Conservation (phyloP, 2,113 vertebrate genomes). For the Fregata magnificens region DNA sequence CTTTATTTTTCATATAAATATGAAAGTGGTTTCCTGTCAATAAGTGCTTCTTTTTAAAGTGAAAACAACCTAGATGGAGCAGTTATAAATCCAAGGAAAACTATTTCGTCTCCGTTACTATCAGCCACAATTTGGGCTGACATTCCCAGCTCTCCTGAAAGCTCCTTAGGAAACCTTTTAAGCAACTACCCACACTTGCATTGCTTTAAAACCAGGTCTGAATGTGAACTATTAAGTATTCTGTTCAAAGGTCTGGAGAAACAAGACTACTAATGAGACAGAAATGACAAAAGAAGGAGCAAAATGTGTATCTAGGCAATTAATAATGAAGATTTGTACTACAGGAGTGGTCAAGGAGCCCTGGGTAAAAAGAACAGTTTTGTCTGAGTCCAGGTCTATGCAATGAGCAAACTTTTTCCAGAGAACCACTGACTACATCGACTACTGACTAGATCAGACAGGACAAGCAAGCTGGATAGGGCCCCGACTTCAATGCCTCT, state of each 20-base stretch:
- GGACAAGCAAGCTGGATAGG: background rate
- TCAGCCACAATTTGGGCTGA: background rate
- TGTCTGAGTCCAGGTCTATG: background rate
- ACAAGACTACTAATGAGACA: background rate
- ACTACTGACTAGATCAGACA: background rate
- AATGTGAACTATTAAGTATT: background rate
- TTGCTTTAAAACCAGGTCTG: background rate
- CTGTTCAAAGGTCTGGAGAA: background rate
- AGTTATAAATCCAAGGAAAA: background rate
- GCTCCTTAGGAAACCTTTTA: background rate
- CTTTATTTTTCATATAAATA: conserved; percentile 35
- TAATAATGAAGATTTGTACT: background rate
- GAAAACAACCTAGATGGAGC: background rate
- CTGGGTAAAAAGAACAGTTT: background rate
- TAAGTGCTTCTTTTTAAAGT: background rate
- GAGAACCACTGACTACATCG: background rate
- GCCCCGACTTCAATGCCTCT: background rate
- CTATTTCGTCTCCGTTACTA: background rate
- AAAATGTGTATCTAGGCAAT: background rate
- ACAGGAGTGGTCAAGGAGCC: background rate
- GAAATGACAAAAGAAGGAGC: background rate
- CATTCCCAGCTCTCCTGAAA: background rate
- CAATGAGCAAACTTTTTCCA: background rate
- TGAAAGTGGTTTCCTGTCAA: background rate
- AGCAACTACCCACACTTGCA: background rate